phyloP scores from a whole-genome alignment of 2,888 invertebrate genomes.

The Megastigmus dorsalis region DNA sequence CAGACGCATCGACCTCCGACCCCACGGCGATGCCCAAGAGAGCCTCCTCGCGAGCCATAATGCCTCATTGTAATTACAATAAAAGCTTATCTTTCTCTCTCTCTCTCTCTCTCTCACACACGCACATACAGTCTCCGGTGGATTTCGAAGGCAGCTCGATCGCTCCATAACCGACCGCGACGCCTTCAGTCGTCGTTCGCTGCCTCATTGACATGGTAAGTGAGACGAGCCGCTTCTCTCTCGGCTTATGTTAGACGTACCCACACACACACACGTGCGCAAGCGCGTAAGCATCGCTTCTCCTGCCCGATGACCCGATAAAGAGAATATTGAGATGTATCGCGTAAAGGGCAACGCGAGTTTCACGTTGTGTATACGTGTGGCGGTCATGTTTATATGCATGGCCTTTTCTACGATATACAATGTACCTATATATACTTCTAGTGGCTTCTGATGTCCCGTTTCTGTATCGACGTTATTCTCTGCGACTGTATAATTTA shows the following conservation, averaged over 20 bases:
- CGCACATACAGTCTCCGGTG: too few relatives aligned
- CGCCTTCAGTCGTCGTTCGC: too few relatives aligned
- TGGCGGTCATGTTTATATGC: too few relatives aligned
- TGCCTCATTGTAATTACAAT: constrained; percentile 72
- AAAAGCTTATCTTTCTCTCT: constrained; percentile 72
- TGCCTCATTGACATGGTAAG: constrained; percentile 71
- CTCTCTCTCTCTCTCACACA: too few relatives aligned
- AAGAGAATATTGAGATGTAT: constrained; percentile 27
- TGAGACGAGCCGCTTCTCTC: constrained; percentile 50
- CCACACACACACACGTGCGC: neutral
- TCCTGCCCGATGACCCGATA: constrained; percentile 41
- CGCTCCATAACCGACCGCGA: constrained; percentile 59
- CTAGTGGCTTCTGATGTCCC: too few relatives aligned
- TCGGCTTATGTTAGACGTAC: neutral
- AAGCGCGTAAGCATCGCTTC: too few relatives aligned
- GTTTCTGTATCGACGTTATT: too few relatives aligned
- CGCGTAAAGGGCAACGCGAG: neutral
- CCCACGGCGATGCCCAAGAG: constrained; percentile 34
- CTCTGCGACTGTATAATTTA: too few relatives aligned
- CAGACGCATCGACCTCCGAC: constrained; percentile 63
- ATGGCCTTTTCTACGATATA: too few relatives aligned
- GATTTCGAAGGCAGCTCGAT: constrained; percentile 64
- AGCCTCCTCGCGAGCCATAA: too few relatives aligned
- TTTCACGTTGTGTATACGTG: neutral
- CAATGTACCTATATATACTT: too few relatives aligned